A percentile compares a stretch with the other conserved stretches of the same genome.
These are phyloP conservation scores for Oxygymnocypris stewartii DNA, from an alignment of 2,113 vertebrate species.

Conservation along the genomic window DNA sequence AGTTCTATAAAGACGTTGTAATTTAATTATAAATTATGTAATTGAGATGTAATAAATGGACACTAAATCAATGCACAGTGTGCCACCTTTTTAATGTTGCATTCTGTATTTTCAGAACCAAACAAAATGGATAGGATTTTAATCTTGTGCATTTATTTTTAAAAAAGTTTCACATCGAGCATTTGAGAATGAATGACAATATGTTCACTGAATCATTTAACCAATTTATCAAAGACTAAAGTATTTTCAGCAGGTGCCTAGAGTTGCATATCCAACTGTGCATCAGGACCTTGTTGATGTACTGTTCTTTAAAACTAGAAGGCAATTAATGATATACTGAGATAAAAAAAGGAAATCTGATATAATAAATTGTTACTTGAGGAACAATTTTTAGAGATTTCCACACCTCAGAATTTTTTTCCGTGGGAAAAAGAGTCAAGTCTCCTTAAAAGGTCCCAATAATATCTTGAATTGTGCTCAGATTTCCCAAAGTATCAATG, in stretches of 20 bases:
- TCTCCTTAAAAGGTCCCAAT: background rate
- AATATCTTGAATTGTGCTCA: background rate
- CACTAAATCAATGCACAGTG: background rate
- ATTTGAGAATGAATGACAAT: background rate
- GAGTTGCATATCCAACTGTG: conserved; percentile 4
- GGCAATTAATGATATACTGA: background rate
- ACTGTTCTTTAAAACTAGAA: background rate
- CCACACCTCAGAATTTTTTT: background rate
- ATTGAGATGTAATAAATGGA: background rate
- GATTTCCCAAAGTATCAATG: background rate
- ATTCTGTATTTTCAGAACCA: background rate
- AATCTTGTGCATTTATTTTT: background rate
- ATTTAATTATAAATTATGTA: background rate
- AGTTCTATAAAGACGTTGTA: background rate
- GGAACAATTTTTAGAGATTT: background rate
- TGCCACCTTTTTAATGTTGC: background rate
- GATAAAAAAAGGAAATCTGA: background rate
- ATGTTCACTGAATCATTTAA: background rate
- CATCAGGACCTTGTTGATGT: background rate
- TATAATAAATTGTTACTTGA: background rate
- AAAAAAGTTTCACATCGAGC: background rate
- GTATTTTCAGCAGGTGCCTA: background rate
- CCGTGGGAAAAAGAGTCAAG: background rate
- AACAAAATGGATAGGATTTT: background rate
- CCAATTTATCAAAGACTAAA: background rate